Conservation (phyloP, 2,113 vertebrate species). For the Genyomyrus donnyi region DNA sequence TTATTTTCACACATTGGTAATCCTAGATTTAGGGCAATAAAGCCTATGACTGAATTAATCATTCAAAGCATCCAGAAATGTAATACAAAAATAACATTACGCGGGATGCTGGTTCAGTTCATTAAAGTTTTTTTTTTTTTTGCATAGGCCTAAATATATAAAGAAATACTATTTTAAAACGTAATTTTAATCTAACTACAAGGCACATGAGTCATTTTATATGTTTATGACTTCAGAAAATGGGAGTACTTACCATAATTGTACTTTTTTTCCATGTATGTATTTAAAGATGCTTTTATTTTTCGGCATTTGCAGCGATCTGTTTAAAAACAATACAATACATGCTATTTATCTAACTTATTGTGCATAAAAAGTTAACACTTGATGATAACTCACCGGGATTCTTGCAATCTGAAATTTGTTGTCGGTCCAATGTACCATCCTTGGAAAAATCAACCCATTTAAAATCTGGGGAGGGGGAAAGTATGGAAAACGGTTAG, state of each 20-base stretch:
- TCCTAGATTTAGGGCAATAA: neutral
- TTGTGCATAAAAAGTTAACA: neutral
- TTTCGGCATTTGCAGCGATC: slow-evolving; percentile 70
- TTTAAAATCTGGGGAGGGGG: slow-evolving; percentile 52
- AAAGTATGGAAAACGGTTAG: neutral
- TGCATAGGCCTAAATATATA: neutral
- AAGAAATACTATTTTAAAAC: neutral
- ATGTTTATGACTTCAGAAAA: neutral
- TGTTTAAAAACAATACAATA: slow-evolving; percentile 34
- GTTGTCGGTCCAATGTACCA: slow-evolving; percentile 54
- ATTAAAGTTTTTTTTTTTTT: neutral
- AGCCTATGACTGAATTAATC: neutral
- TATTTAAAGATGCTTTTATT: slow-evolving; percentile 65
- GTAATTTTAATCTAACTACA: neutral
- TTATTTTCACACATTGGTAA: neutral
- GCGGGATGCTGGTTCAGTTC: neutral
- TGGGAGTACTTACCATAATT: slow-evolving; percentile 64
- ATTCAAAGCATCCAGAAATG: neutral
- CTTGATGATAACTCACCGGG: slow-evolving; percentile 50
- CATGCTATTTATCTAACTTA: neutral
- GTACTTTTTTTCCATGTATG: slow-evolving; percentile 71
- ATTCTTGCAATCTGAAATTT: slow-evolving; percentile 55
- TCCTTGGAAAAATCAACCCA: slow-evolving; percentile 69
- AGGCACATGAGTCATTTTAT: neutral
- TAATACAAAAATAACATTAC: neutral